A percentile compares a stretch with the other conserved stretches of the same genome.
Evolutionary conservation across 2,113 vertebrate genomes (phyloP).

Genomic region (Alces alces): DNA sequence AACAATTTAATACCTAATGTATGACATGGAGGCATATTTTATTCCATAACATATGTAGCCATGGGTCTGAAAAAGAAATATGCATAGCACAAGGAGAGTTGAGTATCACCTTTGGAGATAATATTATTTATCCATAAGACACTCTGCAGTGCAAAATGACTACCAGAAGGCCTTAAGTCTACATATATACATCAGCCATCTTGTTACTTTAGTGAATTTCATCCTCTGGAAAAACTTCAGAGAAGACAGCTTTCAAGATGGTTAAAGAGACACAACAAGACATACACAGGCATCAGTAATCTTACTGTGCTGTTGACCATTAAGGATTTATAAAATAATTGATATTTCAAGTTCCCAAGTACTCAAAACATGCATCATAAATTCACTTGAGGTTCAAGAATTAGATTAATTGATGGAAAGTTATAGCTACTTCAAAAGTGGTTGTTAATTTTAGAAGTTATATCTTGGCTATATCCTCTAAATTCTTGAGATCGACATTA

Average conservation of each 20-base stretch:
- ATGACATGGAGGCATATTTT: background rate
- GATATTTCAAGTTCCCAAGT: background rate
- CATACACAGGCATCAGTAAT: background rate
- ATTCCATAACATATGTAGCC: background rate
- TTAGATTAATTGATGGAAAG: background rate
- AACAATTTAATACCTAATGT: background rate
- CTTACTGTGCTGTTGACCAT: background rate
- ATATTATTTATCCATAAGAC: background rate
- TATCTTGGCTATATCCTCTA: background rate
- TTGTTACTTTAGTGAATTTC: background rate
- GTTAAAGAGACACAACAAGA: background rate
- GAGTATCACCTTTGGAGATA: background rate
- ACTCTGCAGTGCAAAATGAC: background rate
- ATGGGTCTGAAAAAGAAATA: background rate
- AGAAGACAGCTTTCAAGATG: background rate
- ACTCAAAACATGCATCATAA: background rate
- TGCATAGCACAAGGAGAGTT: background rate
- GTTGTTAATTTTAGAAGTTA: background rate
- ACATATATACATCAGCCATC: background rate
- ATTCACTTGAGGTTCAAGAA: background rate
- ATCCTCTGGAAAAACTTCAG: background rate
- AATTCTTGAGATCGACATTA: background rate
- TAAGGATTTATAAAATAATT: background rate
- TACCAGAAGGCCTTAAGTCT: background rate
- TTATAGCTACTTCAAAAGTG: background rate